phyloP scores from a whole-genome alignment of 2,113 vertebrate genomes.

The Formicarius rufipectus region DNA sequence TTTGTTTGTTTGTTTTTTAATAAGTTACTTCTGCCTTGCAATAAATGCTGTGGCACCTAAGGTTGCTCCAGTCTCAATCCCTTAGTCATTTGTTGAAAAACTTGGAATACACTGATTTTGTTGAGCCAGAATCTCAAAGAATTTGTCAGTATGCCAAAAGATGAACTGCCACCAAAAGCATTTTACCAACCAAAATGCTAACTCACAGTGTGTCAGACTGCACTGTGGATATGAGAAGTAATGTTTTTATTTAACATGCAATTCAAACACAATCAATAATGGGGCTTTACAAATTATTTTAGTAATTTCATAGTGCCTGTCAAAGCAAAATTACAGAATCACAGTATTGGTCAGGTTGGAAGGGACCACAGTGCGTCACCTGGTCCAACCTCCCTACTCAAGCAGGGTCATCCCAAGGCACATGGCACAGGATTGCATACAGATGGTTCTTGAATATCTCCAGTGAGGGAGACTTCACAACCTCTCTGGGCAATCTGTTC shows the following conservation, averaged over 20 bases:
- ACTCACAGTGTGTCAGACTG: neutral
- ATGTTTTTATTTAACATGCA: neutral
- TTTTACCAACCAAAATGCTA: neutral
- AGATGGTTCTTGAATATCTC: neutral
- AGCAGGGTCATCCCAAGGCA: neutral
- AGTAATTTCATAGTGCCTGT: neutral
- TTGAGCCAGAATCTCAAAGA: neutral
- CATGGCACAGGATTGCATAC: too few species aligned
- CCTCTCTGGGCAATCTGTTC: neutral
- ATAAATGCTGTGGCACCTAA: neutral
- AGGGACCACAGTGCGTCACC: rapidly evolving
- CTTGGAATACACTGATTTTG: neutral
- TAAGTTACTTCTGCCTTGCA: neutral
- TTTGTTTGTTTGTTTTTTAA: neutral
- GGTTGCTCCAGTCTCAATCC: neutral
- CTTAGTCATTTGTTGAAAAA: neutral
- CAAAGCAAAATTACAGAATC: neutral
- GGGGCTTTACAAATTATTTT: neutral
- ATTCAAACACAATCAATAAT: neutral
- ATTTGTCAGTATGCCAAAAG: neutral
- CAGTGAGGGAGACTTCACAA: neutral
- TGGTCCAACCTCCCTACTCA: neutral
- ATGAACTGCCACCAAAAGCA: neutral
- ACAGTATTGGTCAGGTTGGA: neutral
- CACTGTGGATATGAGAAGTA: neutral